Evolutionary conservation across 2,888 invertebrate genomes (phyloP).

Genomic region (Ecdyonurus torrentis): DNA sequence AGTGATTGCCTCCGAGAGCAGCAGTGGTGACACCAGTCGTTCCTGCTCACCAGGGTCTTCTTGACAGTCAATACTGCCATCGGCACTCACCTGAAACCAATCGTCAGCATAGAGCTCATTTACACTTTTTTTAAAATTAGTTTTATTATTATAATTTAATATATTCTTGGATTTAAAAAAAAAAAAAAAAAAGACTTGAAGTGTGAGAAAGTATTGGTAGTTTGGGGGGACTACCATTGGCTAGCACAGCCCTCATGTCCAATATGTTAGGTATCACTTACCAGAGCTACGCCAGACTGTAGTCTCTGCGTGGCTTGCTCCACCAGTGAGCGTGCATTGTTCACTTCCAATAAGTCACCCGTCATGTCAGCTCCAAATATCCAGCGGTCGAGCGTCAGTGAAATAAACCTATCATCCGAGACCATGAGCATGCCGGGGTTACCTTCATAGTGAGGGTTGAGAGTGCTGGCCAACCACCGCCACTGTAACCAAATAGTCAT

Average conservation of each 20-base stretch:
- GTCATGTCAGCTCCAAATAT: constrained; percentile 70
- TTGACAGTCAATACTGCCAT: constrained; percentile 85
- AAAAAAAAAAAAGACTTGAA: too few species aligned
- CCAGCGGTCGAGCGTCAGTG: constrained; percentile 64
- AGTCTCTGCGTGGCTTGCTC: constrained; percentile 26
- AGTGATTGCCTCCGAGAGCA: constrained; percentile 67
- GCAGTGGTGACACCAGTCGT: constrained; percentile 52
- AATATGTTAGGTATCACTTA: background rate
- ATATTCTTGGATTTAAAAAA: too few species aligned
- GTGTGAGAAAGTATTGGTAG: too few species aligned
- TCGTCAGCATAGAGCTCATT: constrained; percentile 5
- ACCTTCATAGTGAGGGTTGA: constrained; percentile 87
- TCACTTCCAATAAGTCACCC: constrained; percentile 59
- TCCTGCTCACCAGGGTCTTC: constrained; percentile 79
- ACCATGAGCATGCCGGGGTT: constrained; percentile 58
- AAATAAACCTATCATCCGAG: constrained; percentile 70
- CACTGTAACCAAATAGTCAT: constrained; percentile 34
- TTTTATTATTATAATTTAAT: too few species aligned
- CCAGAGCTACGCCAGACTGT: too few species aligned
- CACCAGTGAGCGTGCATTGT: constrained; percentile 48
- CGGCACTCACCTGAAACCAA: constrained; percentile 58
- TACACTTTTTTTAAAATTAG: too few species aligned
- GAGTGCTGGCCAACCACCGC: constrained; percentile 71
- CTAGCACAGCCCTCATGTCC: too few species aligned
- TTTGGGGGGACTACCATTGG: too few species aligned